Evolutionary conservation across 1,140 invertebrate species (phyloP), one percentile per base, ranked within the genome.

Genomic region (Lethrus apterus): DNA sequence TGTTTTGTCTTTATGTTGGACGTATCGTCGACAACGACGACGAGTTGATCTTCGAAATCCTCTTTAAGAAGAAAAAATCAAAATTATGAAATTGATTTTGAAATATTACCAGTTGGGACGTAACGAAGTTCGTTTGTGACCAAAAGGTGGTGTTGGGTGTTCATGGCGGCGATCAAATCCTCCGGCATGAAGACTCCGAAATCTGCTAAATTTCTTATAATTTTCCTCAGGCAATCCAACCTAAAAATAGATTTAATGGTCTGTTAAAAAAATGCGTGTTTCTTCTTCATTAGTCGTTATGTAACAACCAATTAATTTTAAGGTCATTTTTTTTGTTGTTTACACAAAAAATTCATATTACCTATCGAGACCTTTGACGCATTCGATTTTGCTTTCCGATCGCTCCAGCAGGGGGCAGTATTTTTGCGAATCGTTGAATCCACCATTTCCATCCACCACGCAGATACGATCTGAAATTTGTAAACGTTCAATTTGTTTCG

Each of bases 161-260:
- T 81, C 7, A 73, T 75, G 5, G 84, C 82, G 1, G 84, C 78
- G 14, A 88, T 72, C 30, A 89, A 68, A 68, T 91, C 87, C 65
- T 90, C 87, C 0, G 89, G 78, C 48, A 84, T 83, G 49, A 89
- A 75, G 1, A 88, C 80, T 1, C 84, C 82, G 56, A 93, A 83
- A 66, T 93, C 89, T 7, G 84, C 89, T 8, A 78, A 72, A 11
- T 79, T 78, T 56, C 77, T 77, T 23, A 76, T 69, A 47, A 94
- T 81, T 48, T 77, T 71, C 35, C 81, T 69, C 51, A 92, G 71
- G 62, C 90, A 94, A 49, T 84, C 78, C 31, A 86, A 61, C 42
- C 86, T 88, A 56, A 18, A 64, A 67, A 17, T 45, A 14, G 14
- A 40, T 35, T 41, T 30, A 31, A n/a, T 41, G 4, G 24, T 26